phyloP scores from a whole-genome alignment of 2,888 invertebrate species.

The Phengaris alcon region DNA sequence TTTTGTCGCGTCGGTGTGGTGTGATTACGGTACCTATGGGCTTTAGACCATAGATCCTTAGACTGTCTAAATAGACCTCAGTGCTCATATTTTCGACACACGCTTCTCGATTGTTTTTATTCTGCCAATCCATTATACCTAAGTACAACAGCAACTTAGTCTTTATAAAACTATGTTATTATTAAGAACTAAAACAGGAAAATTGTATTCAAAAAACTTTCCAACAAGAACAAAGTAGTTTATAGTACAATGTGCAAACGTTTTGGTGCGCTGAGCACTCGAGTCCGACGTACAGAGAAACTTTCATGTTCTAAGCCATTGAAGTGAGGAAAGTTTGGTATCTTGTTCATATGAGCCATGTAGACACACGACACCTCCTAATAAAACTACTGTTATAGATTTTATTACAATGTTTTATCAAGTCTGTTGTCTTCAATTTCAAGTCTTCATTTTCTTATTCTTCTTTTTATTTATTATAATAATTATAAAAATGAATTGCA shows the following conservation, averaged over 20 bases:
- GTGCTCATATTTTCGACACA: no score
- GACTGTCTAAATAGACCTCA: no score
- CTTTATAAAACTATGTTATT: not conserved
- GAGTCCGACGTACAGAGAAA: not conserved
- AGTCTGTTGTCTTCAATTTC: not conserved
- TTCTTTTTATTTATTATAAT: no score
- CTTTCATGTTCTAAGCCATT: slow-evolving; percentile 1
- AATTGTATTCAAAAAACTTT: not conserved
- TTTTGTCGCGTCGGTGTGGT: no score
- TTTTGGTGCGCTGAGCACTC: not conserved
- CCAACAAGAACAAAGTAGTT: slow-evolving; percentile 4
- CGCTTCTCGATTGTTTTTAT: not conserved
- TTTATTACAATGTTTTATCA: not conserved
- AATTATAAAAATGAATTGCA: no score
- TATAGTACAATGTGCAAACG: not conserved
- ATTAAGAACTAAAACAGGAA: not conserved
- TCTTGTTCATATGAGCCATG: not conserved
- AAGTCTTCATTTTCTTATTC: no score
- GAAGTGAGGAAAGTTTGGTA: not conserved
- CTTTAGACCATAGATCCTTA: no score
- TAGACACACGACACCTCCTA: not conserved
- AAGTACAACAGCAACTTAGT: not conserved
- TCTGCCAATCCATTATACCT: not conserved
- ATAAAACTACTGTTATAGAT: not conserved
- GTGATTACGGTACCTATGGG: no score